A percentile compares a stretch with the other conserved stretches of the same genome.
These are phyloP conservation scores for Priocnemis perturbator DNA, from an alignment of 2,888 invertebrate genomes.

Conservation along the genomic window DNA sequence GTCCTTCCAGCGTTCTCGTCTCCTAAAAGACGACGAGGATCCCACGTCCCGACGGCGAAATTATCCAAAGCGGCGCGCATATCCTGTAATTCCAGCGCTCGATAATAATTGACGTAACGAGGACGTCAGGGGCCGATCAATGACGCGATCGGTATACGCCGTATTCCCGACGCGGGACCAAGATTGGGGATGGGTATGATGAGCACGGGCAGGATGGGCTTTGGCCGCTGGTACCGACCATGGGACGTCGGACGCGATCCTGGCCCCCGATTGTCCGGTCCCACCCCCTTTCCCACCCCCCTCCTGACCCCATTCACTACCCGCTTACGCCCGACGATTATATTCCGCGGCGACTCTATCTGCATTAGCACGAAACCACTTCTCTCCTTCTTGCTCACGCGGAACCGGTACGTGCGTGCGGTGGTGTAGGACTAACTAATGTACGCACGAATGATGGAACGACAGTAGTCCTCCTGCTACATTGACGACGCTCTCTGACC, in stretches of 20 bases:
- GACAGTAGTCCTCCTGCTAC: not conserved
- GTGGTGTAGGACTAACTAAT: not conserved
- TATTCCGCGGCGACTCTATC: slow-evolving; percentile 27
- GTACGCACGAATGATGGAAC: not conserved
- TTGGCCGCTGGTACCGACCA: not conserved
- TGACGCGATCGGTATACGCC: slow-evolving; percentile 50
- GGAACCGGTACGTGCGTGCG: not conserved
- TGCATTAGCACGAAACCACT: slow-evolving; percentile 28
- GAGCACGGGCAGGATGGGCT: slow-evolving; percentile 21
- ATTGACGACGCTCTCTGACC: too few species aligned
- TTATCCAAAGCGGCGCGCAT: slow-evolving; percentile 57
- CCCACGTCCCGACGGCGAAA: slow-evolving; percentile 57
- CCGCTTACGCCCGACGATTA: slow-evolving; percentile 24
- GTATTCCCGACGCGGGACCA: slow-evolving; percentile 19
- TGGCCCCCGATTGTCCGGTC: too few species aligned
- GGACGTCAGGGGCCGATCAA: slow-evolving; percentile 57
- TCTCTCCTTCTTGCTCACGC: slow-evolving; percentile 1
- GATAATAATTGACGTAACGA: slow-evolving; percentile 71
- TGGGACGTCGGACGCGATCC: too few species aligned
- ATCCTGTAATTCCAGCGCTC: slow-evolving; percentile 62
- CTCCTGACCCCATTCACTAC: not conserved
- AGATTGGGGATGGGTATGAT: slow-evolving; percentile 16
- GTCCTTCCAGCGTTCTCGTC: too few species aligned
- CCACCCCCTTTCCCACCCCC: slow-evolving; percentile 9
- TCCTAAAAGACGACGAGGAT: too few species aligned